phyloP scores from a whole-genome alignment of 2,797 vertebrate genomes.

The Salarias fasciatus region DNA sequence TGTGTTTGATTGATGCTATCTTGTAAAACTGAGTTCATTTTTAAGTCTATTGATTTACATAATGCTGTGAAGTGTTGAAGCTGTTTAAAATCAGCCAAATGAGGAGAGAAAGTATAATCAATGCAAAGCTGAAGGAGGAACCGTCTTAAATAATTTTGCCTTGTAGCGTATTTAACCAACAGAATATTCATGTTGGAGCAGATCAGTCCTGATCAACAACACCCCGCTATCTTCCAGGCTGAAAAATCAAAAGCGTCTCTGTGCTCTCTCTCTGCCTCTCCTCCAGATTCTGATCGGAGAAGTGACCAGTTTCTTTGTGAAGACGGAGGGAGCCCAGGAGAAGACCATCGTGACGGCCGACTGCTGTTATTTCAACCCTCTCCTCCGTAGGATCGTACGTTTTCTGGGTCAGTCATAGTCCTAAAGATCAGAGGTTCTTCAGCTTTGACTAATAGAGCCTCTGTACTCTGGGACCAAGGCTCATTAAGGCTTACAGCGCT shows the following conservation, averaged over 20 bases:
- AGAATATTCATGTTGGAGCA: slow-evolving; percentile 34
- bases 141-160: slow-evolving; percentile 51
- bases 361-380: slow-evolving; percentile 93
- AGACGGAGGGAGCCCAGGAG: slow-evolving; percentile 83
- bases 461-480: slow-evolving; percentile 22
- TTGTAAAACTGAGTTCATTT: slow-evolving; percentile 19
- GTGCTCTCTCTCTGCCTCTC: slow-evolving; percentile 15
- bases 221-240: slow-evolving; percentile 18
- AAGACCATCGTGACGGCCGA: slow-evolving; percentile 91
- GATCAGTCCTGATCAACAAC: slow-evolving; percentile 14
- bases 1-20: slow-evolving; percentile 27
- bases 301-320: slow-evolving; percentile 87
- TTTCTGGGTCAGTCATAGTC: slow-evolving; percentile 87
- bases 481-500: slow-evolving; percentile 34
- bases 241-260: no score
- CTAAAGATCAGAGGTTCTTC: slow-evolving; percentile 29
- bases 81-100: slow-evolving; percentile 33
- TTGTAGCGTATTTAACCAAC: slow-evolving; percentile 25
- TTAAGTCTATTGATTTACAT: slow-evolving; percentile 11
- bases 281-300: slow-evolving; percentile 90
- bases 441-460: slow-evolving; percentile 23
- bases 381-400: slow-evolving; percentile 90
- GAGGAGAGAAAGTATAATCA: slow-evolving; percentile 27
- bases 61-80: no score
- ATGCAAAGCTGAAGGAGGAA: slow-evolving; percentile 23